Evolutionary conservation across 2,113 vertebrate genomes (phyloP).

Genomic region (Dicaeum eximium): DNA sequence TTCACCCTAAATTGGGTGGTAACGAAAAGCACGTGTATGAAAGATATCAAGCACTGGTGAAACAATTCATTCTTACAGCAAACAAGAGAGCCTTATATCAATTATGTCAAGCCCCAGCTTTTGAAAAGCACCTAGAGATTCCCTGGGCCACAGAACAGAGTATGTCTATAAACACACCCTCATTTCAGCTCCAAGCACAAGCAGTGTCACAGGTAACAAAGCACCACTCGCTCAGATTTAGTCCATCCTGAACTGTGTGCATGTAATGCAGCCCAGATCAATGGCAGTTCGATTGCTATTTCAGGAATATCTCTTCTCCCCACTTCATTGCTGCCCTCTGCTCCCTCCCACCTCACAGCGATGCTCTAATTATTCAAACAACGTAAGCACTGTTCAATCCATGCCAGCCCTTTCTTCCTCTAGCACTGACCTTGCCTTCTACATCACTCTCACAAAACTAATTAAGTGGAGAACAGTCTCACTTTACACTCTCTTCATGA

Average conservation of each 20-base stretch:
- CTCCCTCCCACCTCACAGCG: conserved; percentile 14
- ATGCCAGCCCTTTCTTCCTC: conserved; percentile 46
- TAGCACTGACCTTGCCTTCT: conserved; percentile 46
- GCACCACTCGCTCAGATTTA: not conserved
- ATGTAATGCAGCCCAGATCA: not conserved
- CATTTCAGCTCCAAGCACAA: not conserved
- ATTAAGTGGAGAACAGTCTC: conserved; percentile 40
- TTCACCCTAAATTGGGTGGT: not conserved
- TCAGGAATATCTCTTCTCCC: not conserved
- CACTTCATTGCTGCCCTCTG: not conserved
- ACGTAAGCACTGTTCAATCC: conserved; percentile 12
- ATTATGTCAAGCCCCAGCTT: not conserved
- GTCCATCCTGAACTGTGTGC: fast-evolving
- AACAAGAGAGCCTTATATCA: not conserved
- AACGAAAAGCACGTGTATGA: not conserved
- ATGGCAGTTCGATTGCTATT: not conserved
- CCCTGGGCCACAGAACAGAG: not conserved
- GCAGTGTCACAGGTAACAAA: not conserved
- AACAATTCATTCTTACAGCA: not conserved
- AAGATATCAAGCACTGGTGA: not conserved
- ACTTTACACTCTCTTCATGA: conserved; percentile 6
- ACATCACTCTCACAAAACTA: conserved; percentile 44
- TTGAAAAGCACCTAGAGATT: not conserved
- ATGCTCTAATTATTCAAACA: conserved; percentile 55
- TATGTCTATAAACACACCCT: not conserved